Conservation (phyloP, 1,140 invertebrate species). For the Thaumetopoea pityocampa region DNA sequence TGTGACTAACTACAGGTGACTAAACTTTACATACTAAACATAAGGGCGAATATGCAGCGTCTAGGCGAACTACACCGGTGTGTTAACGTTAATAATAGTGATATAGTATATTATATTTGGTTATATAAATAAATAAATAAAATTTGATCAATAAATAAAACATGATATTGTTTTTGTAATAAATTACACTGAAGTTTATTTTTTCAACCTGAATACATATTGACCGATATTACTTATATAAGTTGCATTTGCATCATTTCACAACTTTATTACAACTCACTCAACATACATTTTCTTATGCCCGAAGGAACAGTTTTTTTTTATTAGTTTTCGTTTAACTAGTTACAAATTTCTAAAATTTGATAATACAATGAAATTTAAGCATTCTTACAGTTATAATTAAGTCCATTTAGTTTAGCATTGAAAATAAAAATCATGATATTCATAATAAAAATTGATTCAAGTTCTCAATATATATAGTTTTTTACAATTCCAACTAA, state of each 20-base stretch:
- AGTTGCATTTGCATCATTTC: slow-evolving; percentile 49
- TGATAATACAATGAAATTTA: slow-evolving; percentile 71
- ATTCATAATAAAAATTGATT: slow-evolving; percentile 68
- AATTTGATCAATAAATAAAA: slow-evolving; percentile 4
- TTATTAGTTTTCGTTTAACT: slow-evolving; percentile 48
- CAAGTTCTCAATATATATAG: slow-evolving; percentile 55
- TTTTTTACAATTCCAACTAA: slow-evolving; percentile 70
- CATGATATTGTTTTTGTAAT: slow-evolving; percentile 36
- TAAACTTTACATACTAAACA: no score
- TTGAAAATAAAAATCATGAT: slow-evolving; percentile 71
- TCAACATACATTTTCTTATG: slow-evolving; percentile 63
- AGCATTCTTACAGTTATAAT: slow-evolving; percentile 69
- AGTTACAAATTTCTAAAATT: slow-evolving; percentile 65
- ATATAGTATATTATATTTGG: neutral
- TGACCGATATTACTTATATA: slow-evolving; percentile 50
- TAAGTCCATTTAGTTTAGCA: slow-evolving; percentile 70
- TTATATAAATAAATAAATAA: neutral
- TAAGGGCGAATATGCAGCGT: no score
- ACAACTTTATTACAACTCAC: slow-evolving; percentile 66
- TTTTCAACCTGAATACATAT: slow-evolving; percentile 70
- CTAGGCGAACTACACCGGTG: no score
- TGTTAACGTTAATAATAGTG: neutral
- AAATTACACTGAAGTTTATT: slow-evolving; percentile 77
- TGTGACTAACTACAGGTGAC: no score
- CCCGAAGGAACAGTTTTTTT: slow-evolving; percentile 49